Evolutionary conservation across 2,113 vertebrate species (phyloP).

Genomic region (Centropus bengalensis): DNA sequence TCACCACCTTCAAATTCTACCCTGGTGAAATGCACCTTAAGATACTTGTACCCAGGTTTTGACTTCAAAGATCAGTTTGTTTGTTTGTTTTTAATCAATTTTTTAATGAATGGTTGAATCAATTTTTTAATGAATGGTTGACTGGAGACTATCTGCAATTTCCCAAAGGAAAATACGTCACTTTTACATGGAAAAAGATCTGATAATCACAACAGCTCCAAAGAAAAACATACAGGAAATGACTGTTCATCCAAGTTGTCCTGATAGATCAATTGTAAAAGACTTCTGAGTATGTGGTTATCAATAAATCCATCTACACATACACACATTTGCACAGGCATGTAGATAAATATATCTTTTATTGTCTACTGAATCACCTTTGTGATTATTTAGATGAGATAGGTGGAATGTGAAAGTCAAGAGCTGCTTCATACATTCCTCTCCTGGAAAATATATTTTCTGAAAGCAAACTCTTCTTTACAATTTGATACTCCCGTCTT

Average conservation of each 20-base stretch:
- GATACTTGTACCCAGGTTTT: background rate
- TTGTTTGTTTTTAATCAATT: background rate
- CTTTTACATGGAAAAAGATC: background rate
- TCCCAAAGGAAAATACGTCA: background rate
- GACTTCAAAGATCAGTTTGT: background rate
- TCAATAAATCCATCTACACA: background rate
- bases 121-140: background rate
- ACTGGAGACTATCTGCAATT: background rate
- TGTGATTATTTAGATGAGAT: background rate
- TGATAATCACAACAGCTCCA: background rate
- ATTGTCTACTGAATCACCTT: background rate
- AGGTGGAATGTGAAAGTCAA: constrained; percentile 36
- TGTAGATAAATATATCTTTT: background rate
- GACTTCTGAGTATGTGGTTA: constrained; percentile 37
- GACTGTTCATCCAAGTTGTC: background rate
- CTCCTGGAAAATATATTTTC: constrained; percentile 14
- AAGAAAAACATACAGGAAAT: constrained; percentile 38
- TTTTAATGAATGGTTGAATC: background rate
- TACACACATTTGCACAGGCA: background rate
- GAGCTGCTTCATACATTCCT: constrained; percentile 62
- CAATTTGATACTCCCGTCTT: constrained; percentile 61
- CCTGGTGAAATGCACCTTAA: background rate
- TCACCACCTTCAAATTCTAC: background rate
- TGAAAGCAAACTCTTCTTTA: constrained; percentile 51
- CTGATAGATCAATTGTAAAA: constrained; percentile 21